Evolutionary conservation across 2,797 vertebrate genomes (phyloP).

Genomic region (Nannoperca australis): DNA sequence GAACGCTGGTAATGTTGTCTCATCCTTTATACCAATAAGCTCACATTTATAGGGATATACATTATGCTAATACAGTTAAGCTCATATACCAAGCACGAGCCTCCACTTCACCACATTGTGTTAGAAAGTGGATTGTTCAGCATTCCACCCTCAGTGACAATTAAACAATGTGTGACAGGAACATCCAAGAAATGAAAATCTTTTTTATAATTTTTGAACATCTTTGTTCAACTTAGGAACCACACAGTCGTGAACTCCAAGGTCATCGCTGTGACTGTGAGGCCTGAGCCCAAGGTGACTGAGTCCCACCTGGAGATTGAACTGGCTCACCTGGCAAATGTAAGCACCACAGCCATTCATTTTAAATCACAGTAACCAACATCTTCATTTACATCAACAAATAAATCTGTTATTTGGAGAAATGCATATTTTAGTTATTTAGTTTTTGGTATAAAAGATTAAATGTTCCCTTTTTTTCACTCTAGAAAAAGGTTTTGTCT

Average conservation of each 20-base stretch:
- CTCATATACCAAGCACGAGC: neutral
- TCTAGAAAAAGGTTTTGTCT: conserved; percentile 39
- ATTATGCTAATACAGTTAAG: conserved; percentile 1
- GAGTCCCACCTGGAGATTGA: conserved; percentile 97
- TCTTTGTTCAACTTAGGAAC: conserved; percentile 88
- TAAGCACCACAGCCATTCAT: conserved; percentile 82
- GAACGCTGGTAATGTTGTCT: conserved; percentile 36
- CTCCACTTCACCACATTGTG: neutral
- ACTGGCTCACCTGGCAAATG: conserved; percentile 96
- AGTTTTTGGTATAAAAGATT: conserved; percentile 1
- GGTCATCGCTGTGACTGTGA: conserved; percentile 97
- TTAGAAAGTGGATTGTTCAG: neutral
- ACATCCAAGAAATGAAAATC: conserved; percentile 1
- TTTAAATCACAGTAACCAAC: neutral
- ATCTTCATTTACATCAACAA: neutral
- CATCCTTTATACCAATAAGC: conserved; percentile 15
- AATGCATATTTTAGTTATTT: neutral
- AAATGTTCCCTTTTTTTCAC: neutral
- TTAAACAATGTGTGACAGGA: neutral
- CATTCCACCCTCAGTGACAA: neutral
- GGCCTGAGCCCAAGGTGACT: conserved; percentile 92
- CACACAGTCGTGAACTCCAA: conserved; percentile 98
- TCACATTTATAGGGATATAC: conserved; percentile 8
- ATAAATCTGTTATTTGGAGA: neutral
- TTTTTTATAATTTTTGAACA: neutral